Conservation (phyloP, 2,888 invertebrate genomes). For the Branchipolynoe longqiensis region DNA sequence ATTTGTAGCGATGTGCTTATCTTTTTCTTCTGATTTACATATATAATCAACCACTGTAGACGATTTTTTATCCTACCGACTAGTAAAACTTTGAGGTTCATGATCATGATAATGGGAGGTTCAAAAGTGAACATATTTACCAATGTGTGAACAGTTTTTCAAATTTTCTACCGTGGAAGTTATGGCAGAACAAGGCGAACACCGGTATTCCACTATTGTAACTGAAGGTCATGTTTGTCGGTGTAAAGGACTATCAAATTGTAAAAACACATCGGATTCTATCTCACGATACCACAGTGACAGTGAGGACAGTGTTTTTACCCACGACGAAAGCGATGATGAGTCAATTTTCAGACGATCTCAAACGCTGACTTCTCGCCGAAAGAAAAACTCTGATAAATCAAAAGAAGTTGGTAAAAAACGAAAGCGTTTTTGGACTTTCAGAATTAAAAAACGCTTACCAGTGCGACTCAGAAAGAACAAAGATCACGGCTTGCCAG, state of each 20-base stretch:
- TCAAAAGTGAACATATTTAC: too few relatives aligned
- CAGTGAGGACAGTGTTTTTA: constrained; percentile 47
- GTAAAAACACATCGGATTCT: not conserved
- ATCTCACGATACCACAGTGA: constrained; percentile 9
- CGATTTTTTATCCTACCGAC: too few relatives aligned
- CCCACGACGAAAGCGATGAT: constrained; percentile 47
- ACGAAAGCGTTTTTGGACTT: constrained; percentile 62
- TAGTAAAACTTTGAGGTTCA: too few relatives aligned
- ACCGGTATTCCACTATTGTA: not conserved
- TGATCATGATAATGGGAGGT: too few relatives aligned
- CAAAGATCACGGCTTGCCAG: constrained; percentile 61
- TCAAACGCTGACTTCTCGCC: constrained; percentile 61
- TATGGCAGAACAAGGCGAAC: constrained; percentile 29
- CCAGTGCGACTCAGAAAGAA: constrained; percentile 56
- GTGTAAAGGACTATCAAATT: not conserved
- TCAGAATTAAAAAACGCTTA: constrained; percentile 61
- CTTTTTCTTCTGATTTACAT: too few relatives aligned
- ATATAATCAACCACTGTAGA: too few relatives aligned
- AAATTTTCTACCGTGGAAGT: not conserved
- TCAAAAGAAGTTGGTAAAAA: constrained; percentile 53
- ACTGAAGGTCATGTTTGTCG: constrained; percentile 20
- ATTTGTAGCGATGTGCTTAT: too few relatives aligned
- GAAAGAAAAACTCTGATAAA: constrained; percentile 58
- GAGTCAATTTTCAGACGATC: constrained; percentile 43
- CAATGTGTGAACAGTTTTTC: too few relatives aligned